Base-by-base conservation (phyloP, 2,888 invertebrate species). In the Malthinus seriepunctatus region DNA sequence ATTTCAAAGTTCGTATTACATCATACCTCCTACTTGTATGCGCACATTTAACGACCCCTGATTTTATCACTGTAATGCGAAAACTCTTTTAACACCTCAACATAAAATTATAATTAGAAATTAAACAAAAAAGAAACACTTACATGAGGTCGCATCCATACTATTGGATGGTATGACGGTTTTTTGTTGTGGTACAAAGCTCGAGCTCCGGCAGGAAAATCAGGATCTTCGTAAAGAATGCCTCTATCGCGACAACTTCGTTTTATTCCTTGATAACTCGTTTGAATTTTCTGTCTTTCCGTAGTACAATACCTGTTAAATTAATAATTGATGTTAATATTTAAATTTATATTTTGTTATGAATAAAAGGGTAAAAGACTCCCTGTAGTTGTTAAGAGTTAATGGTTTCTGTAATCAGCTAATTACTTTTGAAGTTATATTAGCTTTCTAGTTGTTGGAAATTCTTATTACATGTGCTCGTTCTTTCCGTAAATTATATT, bases 71-170 rank as follows among this genome's bases (percentile, higher is more conserved):
- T 47, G 45, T 44, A 39, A 32, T n/a, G 51, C 32, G 14, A 12
- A 35, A 32, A 32, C 44, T 56, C 33, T 49, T 45, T 55, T 49
- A 46, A 53, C 53, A 53, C 53, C 53, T 53, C 47, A 49, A 37
- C 49, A 49, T 49, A 2, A 39, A 39, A 39, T 39, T 39, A n/a
- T n/a, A n/a, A n/a, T n/a, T n/a, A n/a, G n/a, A n/a, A n/a, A n/a
- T n/a, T n/a, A n/a, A n/a, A n/a, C n/a, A n/a, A n/a, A n/a, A n/a
- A n/a, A n/a, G n/a, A n/a, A 14, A n/a, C 23, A 82, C 86, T 83
- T 76, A 88, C 88, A 71, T 86, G 86, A 9, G 88, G 88, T 64
- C 88, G 77, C 81, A 84, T 81, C 88, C 88, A 88, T 38, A 82
- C 80, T 63, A 86, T 80, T 6, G 83, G 83, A 63, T 80, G 80